A percentile compares a stretch with the other conserved stretches of the same genome.
phyloP scores from a whole-genome alignment of 2,888 invertebrate genomes.

The Leptopilina syphax region DNA sequence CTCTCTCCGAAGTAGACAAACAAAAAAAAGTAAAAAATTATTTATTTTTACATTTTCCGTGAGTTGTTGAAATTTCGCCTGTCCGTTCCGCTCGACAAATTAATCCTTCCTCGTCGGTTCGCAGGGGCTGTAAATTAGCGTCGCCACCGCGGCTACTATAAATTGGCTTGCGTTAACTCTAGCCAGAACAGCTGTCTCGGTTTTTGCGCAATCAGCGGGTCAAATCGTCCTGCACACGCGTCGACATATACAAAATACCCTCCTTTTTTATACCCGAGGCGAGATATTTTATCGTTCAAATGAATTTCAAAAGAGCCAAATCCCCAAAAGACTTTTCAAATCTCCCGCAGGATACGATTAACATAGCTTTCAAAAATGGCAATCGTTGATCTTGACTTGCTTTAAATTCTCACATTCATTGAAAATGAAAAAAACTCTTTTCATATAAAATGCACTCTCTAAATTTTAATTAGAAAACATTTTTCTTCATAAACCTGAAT shows the following conservation, averaged over 20 bases:
- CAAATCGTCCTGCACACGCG: constrained; percentile 57
- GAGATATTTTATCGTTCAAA: constrained; percentile 19
- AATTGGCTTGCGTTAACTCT: constrained; percentile 66
- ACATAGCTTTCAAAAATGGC: background rate
- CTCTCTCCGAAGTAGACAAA: background rate
- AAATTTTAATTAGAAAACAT: no score
- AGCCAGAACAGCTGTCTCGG: constrained; percentile 57
- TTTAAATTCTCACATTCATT: constrained; percentile 22
- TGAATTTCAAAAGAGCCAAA: constrained; percentile 28
- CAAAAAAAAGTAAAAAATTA: constrained; percentile 11
- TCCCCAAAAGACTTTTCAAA: constrained; percentile 38
- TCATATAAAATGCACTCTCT: no score
- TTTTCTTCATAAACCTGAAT: no score
- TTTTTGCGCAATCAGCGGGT: constrained; percentile 63
- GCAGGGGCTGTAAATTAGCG: constrained; percentile 59
- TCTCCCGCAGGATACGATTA: constrained; percentile 34
- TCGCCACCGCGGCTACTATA: constrained; percentile 59
- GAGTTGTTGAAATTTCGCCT: constrained; percentile 49
- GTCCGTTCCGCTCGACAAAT: constrained; percentile 58
- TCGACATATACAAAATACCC: constrained; percentile 45
- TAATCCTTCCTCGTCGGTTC: constrained; percentile 58
- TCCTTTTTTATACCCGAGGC: constrained; percentile 35
- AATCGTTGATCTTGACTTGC: background rate
- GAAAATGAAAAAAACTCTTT: constrained; percentile 11
- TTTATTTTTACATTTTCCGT: constrained; percentile 10